Percentiles rank a stretch among this genome's conserved stretches.
These are phyloP conservation scores for Tortricodes alternella DNA, from an alignment of 2,888 invertebrate genomes.

Conservation along the genomic window DNA sequence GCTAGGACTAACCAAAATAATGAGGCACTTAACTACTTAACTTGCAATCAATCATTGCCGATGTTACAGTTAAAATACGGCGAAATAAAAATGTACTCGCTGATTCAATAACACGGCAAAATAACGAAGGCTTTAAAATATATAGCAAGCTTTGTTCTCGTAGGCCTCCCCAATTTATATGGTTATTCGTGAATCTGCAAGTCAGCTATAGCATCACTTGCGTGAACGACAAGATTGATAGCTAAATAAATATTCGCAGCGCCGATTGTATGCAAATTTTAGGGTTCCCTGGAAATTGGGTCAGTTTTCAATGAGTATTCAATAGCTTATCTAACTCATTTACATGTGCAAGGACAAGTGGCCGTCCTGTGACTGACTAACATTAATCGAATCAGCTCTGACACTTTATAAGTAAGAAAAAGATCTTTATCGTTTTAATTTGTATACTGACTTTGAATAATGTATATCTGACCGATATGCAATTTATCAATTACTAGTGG, in stretches of 20 bases:
- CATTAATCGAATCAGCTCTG: neutral
- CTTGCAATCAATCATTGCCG: neutral
- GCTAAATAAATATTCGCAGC: conserved; percentile 4
- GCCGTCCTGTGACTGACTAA: neutral
- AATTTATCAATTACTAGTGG: too few species aligned
- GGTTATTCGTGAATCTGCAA: conserved; percentile 15
- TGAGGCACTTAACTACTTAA: too few species aligned
- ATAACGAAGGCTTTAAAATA: conserved; percentile 4
- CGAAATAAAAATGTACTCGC: neutral
- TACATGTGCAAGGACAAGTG: conserved; percentile 2
- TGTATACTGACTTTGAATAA: too few species aligned
- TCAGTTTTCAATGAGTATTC: conserved; percentile 18
- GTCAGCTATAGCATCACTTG: conserved; percentile 2
- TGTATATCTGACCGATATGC: too few species aligned
- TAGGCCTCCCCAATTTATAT: conserved; percentile 1
- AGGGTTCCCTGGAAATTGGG: conserved; percentile 16
- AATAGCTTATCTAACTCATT: conserved; percentile 11
- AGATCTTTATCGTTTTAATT: too few species aligned
- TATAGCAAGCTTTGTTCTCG: neutral
- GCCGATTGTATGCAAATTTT: conserved; percentile 22
- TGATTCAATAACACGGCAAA: neutral
- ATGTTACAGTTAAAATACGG: neutral
- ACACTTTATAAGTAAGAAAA: too few species aligned
- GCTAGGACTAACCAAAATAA: too few species aligned
- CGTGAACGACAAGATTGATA: conserved; percentile 12